Conservation (phyloP, 2,888 invertebrate species). For the Aethes cnicana region DNA sequence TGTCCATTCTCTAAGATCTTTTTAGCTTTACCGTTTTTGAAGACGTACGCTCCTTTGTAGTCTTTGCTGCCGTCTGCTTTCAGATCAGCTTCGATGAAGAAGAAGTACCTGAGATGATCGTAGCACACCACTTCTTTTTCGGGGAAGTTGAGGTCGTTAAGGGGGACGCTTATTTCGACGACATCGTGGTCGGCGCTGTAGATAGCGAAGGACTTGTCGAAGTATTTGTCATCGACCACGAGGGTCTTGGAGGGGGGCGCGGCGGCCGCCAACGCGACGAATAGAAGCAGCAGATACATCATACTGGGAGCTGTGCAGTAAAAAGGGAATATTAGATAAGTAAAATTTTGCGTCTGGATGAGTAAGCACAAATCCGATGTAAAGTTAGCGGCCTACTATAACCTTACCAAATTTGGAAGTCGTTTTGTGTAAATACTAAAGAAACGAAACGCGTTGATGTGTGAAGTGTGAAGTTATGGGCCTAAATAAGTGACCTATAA, state of each 20-base stretch:
- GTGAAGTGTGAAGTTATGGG: no score
- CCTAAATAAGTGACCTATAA: no score
- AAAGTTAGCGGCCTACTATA: no score
- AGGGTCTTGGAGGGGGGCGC: constrained; percentile 1
- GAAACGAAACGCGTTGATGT: no score
- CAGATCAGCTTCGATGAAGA: constrained; percentile 29
- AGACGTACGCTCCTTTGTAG: constrained; percentile 33
- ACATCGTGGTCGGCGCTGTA: constrained; percentile 23
- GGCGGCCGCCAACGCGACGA: constrained; percentile 1
- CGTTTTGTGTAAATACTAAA: no score
- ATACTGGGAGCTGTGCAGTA: constrained; percentile 2
- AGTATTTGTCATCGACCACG: constrained; percentile 1
- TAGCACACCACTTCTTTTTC: background rate
- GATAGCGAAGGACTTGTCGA: background rate
- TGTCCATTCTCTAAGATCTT: constrained; percentile 35
- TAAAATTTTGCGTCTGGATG: no score
- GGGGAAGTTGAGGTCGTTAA: constrained; percentile 19
- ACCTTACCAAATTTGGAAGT: no score
- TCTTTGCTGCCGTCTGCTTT: constrained; percentile 22
- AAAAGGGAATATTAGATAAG: no score
- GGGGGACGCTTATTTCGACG: constrained; percentile 23
- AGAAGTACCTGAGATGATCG: background rate
- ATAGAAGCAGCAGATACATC: constrained; percentile 6
- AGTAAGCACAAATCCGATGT: no score
- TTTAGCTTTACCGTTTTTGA: constrained; percentile 32